Evolutionary conservation across 2,113 vertebrate genomes (phyloP).

Genomic region (Phalacrocorax aristotelis): DNA sequence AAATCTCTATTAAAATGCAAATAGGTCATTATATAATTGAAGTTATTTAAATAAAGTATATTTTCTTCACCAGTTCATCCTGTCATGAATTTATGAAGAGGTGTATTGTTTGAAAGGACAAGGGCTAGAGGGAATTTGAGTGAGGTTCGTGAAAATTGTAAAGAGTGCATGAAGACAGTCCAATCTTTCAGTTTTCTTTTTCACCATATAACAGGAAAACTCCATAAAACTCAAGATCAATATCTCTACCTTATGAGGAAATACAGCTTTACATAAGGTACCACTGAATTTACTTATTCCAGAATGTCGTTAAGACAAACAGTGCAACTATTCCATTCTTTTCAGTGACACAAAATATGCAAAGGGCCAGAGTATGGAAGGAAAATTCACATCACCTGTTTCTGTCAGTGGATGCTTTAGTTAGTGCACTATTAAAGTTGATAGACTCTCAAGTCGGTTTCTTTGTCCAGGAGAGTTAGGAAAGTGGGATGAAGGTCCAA

Average conservation of each 20-base stretch:
- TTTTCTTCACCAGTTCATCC: conserved; percentile 19
- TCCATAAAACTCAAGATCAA: neutral
- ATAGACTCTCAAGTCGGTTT: neutral
- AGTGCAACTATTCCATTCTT: neutral
- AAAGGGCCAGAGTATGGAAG: neutral
- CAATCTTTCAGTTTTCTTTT: neutral
- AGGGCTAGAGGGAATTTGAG: neutral
- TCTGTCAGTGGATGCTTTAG: neutral
- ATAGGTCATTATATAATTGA: conserved; percentile 69
- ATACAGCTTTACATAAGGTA: neutral
- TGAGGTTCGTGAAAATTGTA: neutral
- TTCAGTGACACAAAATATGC: neutral
- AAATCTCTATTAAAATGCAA: conserved; percentile 75
- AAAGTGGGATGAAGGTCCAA: neutral
- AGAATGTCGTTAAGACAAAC: neutral
- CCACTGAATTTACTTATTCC: neutral
- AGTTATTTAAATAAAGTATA: conserved; percentile 61
- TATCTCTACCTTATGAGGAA: rapidly evolving
- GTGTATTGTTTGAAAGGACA: conserved; percentile 28
- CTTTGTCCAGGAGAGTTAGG: neutral
- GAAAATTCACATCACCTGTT: neutral
- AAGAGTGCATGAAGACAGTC: neutral
- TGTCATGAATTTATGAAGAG: neutral
- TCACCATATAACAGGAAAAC: neutral
- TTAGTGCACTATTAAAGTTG: neutral